A percentile compares a stretch with the other conserved stretches of the same genome.
Conservation (phyloP, 2,797 vertebrate genomes). For the Ara ararauna region DNA sequence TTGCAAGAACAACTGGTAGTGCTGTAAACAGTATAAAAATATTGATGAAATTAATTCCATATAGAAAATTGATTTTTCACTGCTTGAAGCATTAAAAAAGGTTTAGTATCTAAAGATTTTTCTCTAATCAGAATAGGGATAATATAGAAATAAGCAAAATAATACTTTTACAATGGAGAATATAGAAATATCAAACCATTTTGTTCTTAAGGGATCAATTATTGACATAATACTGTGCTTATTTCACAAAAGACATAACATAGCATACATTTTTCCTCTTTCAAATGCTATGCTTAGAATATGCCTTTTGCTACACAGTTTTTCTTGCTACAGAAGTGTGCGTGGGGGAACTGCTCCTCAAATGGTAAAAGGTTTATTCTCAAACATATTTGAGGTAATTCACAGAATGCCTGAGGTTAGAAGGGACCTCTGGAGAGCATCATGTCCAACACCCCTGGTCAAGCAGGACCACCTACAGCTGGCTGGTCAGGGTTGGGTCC, state of each 20-base stretch:
- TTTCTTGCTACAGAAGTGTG: background rate
- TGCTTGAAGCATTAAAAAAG: background rate
- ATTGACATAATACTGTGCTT: background rate
- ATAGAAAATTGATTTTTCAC: background rate
- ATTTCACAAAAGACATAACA: background rate
- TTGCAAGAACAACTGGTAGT: background rate
- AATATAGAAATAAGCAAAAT: background rate
- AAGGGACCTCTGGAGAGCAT: background rate
- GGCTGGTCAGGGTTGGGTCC: background rate
- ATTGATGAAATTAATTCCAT: background rate
- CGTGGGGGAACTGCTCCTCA: fast-evolving
- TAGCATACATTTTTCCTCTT: background rate
- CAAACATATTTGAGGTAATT: background rate
- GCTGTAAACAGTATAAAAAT: background rate
- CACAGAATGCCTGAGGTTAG: background rate
- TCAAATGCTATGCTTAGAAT: background rate
- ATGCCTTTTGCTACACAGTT: background rate
- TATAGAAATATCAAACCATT: background rate
- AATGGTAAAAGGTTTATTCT: background rate
- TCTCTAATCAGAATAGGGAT: background rate
- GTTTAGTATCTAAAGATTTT: background rate
- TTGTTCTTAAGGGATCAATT: background rate
- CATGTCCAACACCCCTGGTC: background rate
- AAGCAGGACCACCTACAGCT: background rate
- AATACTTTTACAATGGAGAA: background rate